phyloP scores from a whole-genome alignment of 2,113 vertebrate species.

The Colossoma macropomum region DNA sequence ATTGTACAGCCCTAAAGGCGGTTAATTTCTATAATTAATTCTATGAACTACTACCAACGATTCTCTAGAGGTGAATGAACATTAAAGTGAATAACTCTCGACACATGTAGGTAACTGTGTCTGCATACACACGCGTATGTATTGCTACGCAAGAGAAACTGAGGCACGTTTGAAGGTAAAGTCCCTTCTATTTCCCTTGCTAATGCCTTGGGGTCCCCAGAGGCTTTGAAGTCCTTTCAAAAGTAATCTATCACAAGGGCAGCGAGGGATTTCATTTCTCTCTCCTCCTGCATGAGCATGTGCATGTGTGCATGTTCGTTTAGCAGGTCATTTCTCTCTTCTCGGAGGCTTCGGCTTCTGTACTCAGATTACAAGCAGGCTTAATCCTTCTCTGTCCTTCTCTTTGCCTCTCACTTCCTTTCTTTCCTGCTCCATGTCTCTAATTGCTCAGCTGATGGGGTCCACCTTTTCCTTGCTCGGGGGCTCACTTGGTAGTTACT shows the following conservation, averaged over 20 bases:
- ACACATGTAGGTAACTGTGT: slow-evolving; percentile 2
- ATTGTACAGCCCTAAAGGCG: no score
- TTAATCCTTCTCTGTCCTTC: slow-evolving; percentile 8
- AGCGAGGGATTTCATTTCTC: slow-evolving; percentile 14
- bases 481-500: not conserved
- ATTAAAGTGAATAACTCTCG: not conserved
- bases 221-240: slow-evolving; percentile 15
- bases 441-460: not conserved
- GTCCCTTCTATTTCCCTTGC: not conserved
- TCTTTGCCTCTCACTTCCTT: not conserved
- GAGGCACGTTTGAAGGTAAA: slow-evolving; percentile 3
- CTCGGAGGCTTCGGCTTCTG: not conserved
- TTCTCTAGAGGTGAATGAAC: no score
- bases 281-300: not conserved
- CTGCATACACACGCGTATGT: not conserved
- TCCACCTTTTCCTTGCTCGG: not conserved
- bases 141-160: slow-evolving; percentile 3
- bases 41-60: no score
- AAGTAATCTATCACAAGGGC: slow-evolving; percentile 8
- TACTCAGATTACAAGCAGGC: slow-evolving; percentile 16
- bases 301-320: not conserved
- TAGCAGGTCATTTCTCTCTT: not conserved
- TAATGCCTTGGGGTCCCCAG: not conserved
- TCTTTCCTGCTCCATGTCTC: not conserved
- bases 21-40: no score